Evolutionary conservation across 2,113 vertebrate species (phyloP).

Genomic region (Caloenas nicobarica): DNA sequence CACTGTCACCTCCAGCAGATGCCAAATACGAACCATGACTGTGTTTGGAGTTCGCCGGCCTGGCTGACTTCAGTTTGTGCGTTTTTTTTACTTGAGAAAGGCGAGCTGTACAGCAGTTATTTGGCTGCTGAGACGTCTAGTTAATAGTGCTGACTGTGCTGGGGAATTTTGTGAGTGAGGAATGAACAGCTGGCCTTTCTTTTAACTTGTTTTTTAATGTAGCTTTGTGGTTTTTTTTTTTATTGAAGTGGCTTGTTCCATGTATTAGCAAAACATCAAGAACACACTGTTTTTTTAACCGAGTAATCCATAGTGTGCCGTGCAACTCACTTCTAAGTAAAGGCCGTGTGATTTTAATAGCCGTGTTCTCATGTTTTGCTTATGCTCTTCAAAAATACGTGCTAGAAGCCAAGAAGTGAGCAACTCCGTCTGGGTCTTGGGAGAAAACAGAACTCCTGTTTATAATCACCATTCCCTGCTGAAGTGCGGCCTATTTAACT

Average conservation of each 20-base stretch:
- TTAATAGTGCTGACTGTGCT: accelerated
- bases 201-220: neutral
- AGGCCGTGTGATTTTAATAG: conserved; percentile 18
- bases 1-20: neutral
- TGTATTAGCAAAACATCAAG: neutral
- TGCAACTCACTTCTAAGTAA: conserved; percentile 18
- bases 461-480: neutral
- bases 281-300: neutral
- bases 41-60: neutral
- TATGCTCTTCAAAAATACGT: neutral
- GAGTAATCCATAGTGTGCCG: neutral
- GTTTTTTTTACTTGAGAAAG: neutral
- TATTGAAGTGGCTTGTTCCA: neutral
- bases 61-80: accelerated
- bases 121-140: neutral
- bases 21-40: accelerated
- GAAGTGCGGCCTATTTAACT: neutral
- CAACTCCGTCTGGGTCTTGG: neutral
- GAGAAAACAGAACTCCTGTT: neutral
- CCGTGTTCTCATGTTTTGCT: neutral
- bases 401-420: neutral
- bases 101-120: neutral
- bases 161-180: neutral
- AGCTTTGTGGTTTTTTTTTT: too few relatives aligned
- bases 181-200: neutral